A percentile compares a stretch with the other conserved stretches of the same genome.
Evolutionary conservation across 2,797 vertebrate genomes (phyloP).

Genomic region (Sebastes hubbsi): DNA sequence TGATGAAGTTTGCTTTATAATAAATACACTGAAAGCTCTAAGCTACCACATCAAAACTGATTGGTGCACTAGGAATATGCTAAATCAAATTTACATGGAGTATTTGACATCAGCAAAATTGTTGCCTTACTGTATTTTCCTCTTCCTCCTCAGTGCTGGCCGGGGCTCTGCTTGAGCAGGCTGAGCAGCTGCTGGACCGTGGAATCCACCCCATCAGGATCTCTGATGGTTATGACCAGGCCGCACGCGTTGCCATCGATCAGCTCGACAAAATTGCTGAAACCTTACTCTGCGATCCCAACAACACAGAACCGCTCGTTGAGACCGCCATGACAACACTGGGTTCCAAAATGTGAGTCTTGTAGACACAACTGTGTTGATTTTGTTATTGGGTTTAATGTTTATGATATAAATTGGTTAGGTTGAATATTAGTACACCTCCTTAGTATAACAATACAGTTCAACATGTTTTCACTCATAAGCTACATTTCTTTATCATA

Average conservation of each 20-base stretch:
- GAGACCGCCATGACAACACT: slow-evolving; percentile 98
- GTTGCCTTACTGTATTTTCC: not conserved
- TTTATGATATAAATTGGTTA: not conserved
- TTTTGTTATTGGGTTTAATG: not conserved
- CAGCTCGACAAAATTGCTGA: slow-evolving; percentile 94
- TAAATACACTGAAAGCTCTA: not conserved
- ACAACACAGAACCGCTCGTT: slow-evolving; percentile 91
- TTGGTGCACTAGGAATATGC: not conserved
- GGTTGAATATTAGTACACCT: not conserved
- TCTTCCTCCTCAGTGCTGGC: slow-evolving; percentile 86
- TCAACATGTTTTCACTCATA: not conserved
- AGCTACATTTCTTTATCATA: not conserved
- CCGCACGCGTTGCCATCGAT: slow-evolving; percentile 89
- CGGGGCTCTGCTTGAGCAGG: slow-evolving; percentile 93
- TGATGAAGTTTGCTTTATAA: not conserved
- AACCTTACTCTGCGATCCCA: slow-evolving; percentile 89
- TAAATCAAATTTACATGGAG: not conserved
- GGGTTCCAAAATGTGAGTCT: slow-evolving; percentile 96
- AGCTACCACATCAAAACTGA: not conserved
- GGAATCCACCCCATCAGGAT: slow-evolving; percentile 98
- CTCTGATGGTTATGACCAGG: slow-evolving; percentile 96
- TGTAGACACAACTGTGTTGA: not conserved
- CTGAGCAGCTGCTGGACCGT: slow-evolving; percentile 93
- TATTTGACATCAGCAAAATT: not conserved
- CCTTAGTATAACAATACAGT: not conserved